phyloP scores from a whole-genome alignment of 2,888 invertebrate genomes.

The Phlogophora meticulosa region DNA sequence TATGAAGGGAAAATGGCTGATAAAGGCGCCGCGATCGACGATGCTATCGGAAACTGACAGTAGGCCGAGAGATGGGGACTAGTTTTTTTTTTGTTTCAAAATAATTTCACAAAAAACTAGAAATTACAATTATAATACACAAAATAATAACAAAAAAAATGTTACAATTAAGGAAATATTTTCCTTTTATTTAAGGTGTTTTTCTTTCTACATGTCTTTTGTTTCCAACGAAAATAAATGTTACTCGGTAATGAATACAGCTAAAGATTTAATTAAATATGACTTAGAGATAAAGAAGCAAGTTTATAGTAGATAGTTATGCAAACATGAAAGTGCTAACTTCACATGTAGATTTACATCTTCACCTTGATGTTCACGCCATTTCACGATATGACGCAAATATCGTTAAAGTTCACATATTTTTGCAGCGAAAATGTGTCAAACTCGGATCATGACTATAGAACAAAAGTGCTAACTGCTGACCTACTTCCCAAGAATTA shows the following conservation, averaged over 20 bases:
- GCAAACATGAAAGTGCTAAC: slow-evolving; percentile 2
- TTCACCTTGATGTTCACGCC: neutral
- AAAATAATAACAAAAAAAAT: too few species aligned
- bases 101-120: neutral
- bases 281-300: too few species aligned
- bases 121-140: too few species aligned
- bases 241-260: too few species aligned
- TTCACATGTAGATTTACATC: slow-evolving; percentile 5
- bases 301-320: too few species aligned
- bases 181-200: too few species aligned
- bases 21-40: slow-evolving; percentile 72
- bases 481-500: slow-evolving; percentile 29
- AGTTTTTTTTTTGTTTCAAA: neutral
- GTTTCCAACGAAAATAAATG: too few species aligned
- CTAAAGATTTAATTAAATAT: too few species aligned
- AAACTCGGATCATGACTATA: slow-evolving; percentile 10
- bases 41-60: slow-evolving; percentile 63
- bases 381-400: slow-evolving; percentile 14
- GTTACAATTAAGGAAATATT: too few species aligned
- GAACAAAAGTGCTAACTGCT: slow-evolving; percentile 24
- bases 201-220: too few species aligned
- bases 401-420: slow-evolving; percentile 10
- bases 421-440: slow-evolving; percentile 13
- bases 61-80: slow-evolving; percentile 44
- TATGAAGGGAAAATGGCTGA: slow-evolving; percentile 76